Evolutionary conservation across 1,140 invertebrate genomes (phyloP).

Genomic region (Amphibalanus amphitrite): DNA sequence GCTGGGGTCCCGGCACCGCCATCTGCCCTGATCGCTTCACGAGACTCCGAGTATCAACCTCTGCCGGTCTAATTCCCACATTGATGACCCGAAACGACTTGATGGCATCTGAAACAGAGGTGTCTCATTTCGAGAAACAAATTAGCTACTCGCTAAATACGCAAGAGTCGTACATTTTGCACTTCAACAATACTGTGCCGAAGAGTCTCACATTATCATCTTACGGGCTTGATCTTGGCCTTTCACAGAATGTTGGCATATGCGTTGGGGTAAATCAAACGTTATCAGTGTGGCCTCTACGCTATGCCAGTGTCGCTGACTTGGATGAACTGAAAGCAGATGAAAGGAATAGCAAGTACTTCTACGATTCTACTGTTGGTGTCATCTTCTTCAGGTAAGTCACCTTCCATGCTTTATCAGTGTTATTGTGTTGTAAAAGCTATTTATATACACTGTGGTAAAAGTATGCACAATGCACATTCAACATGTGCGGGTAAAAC

Average conservation of each 20-base stretch:
- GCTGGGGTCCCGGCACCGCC: neutral
- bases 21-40: too few relatives aligned
- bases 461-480: too few relatives aligned
- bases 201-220: neutral
- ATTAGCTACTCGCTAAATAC: constrained; percentile 7
- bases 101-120: neutral
- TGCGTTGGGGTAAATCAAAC: neutral
- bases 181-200: constrained; percentile 11
- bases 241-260: neutral
- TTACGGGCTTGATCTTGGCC: neutral
- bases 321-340: too few relatives aligned
- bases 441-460: too few relatives aligned
- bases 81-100: neutral
- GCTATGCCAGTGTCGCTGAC: neutral
- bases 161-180: constrained; percentile 7
- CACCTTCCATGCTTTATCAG: too few relatives aligned
- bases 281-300: too few relatives aligned
- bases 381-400: too few relatives aligned
- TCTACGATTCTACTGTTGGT: too few relatives aligned
- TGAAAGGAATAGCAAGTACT: too few relatives aligned
- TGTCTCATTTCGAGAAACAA: neutral
- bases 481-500: too few relatives aligned
- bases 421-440: too few relatives aligned
- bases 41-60: neutral
- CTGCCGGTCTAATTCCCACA: neutral